phyloP scores from a whole-genome alignment of 2,888 invertebrate species.

The Nebria salina region DNA sequence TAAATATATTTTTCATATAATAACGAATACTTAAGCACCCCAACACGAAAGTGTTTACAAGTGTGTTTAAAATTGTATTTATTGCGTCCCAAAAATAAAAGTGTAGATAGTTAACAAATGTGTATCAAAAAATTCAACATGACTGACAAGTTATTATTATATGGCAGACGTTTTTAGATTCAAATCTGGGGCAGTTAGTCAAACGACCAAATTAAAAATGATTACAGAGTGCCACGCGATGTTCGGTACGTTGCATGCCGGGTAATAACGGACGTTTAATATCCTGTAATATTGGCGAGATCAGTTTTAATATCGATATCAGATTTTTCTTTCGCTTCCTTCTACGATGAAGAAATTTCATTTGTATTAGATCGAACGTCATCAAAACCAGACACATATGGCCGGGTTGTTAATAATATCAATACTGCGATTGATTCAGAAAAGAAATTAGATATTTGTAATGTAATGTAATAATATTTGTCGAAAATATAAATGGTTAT shows the following conservation, averaged over 20 bases:
- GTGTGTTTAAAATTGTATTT: too few species aligned
- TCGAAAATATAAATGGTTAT: background rate
- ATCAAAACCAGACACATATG: background rate
- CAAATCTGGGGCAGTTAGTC: background rate
- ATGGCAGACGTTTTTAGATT: background rate
- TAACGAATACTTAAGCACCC: too few species aligned
- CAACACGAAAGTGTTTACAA: too few species aligned
- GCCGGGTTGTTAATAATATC: too few species aligned
- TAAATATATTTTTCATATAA: too few species aligned
- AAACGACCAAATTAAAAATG: background rate
- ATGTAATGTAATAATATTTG: background rate
- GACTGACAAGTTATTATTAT: background rate
- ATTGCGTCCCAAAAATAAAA: too few species aligned
- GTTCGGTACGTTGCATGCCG: background rate
- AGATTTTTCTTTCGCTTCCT: background rate
- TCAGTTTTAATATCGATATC: background rate
- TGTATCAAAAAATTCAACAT: background rate
- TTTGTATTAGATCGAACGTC: background rate
- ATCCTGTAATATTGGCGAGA: slow-evolving; percentile 1
- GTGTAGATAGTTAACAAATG: too few species aligned
- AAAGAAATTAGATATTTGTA: too few species aligned
- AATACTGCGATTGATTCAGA: too few species aligned
- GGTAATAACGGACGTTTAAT: background rate
- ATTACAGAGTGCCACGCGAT: slow-evolving; percentile 1
- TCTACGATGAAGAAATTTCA: background rate